Evolutionary conservation across 2,797 vertebrate species (phyloP).

Genomic region (Eulemur mongoz): DNA sequence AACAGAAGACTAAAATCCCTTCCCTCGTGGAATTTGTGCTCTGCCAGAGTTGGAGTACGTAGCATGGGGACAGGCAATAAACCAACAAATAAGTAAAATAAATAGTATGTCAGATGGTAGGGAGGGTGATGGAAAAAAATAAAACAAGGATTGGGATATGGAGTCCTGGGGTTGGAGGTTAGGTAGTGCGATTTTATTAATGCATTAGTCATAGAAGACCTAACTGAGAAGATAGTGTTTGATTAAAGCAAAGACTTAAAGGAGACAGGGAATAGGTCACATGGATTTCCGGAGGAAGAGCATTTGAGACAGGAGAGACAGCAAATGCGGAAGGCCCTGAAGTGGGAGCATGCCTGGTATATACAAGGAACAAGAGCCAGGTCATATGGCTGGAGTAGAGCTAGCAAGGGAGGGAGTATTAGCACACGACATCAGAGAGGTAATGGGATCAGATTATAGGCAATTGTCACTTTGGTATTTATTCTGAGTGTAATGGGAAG

Average conservation of each 20-base stretch:
- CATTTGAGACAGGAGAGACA: background rate
- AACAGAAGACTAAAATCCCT: background rate
- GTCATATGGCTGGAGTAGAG: background rate
- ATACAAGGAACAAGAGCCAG: background rate
- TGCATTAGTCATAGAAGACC: background rate
- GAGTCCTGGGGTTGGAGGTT: background rate
- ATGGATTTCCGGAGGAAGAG: background rate
- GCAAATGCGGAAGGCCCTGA: background rate
- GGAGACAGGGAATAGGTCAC: background rate
- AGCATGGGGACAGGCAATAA: background rate
- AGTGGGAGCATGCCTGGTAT: background rate
- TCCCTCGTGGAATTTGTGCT: background rate
- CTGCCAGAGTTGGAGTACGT: background rate
- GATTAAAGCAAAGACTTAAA: background rate
- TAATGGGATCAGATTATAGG: background rate
- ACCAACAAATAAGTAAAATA: background rate
- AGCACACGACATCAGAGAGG: background rate
- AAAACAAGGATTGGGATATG: background rate
- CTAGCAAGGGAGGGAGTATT: background rate
- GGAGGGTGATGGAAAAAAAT: background rate
- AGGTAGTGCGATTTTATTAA: background rate
- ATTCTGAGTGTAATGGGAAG: slow-evolving; percentile 29
- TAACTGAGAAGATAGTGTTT: background rate
- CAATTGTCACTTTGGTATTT: background rate
- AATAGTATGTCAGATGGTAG: background rate